Conservation (phyloP, 2,113 vertebrate species). For the Cygnus atratus region DNA sequence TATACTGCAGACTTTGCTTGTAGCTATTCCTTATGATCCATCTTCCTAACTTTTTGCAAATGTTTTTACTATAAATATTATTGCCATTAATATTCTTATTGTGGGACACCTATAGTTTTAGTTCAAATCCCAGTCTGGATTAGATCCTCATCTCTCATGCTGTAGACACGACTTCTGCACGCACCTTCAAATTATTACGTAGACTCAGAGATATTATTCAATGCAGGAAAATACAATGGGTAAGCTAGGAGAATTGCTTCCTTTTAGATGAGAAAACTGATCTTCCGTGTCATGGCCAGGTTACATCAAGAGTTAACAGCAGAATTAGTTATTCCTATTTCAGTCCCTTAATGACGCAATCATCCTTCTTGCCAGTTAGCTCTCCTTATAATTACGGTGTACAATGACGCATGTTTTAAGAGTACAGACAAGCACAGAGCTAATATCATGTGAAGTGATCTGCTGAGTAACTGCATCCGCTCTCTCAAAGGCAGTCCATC, state of each 20-base stretch:
- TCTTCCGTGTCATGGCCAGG: neutral
- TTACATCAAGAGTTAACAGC: slow-evolving; percentile 36
- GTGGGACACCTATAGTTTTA: neutral
- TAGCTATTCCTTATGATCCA: neutral
- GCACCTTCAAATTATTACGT: neutral
- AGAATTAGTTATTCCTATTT: slow-evolving; percentile 51
- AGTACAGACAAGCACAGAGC: slow-evolving; percentile 48
- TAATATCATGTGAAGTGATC: slow-evolving; percentile 30
- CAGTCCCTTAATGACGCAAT: slow-evolving; percentile 56
- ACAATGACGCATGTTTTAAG: slow-evolving; percentile 58
- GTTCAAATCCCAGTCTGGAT: neutral
- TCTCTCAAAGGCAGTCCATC: neutral
- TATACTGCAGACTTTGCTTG: neutral
- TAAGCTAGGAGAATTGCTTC: neutral
- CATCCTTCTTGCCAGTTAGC: slow-evolving; percentile 52
- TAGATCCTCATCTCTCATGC: neutral
- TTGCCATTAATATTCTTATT: neutral
- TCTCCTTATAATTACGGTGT: slow-evolving; percentile 47
- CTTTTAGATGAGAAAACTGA: neutral
- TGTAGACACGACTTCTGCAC: neutral
- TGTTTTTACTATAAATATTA: neutral
- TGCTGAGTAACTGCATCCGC: slow-evolving; percentile 39
- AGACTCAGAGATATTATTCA: neutral
- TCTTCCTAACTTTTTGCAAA: neutral
- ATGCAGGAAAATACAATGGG: neutral